These are phyloP conservation scores for Melanotaenia parkinsoni DNA, from an alignment of 2,797 vertebrate species.

Conservation along the genomic window DNA sequence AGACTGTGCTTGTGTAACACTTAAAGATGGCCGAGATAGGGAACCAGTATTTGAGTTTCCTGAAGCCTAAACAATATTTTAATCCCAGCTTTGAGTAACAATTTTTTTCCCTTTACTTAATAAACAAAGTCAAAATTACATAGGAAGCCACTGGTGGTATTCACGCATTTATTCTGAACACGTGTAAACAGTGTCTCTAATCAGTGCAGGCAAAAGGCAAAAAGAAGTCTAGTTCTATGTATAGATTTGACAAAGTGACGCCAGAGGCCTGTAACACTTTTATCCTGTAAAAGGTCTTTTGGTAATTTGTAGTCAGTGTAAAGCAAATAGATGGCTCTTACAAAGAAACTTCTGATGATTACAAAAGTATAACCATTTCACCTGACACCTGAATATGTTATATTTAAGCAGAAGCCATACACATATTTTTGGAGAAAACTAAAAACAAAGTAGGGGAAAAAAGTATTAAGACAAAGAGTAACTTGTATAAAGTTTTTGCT, in stretches of 20 bases:
- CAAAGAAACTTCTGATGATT: background rate
- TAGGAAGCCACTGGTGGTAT: constrained; percentile 10
- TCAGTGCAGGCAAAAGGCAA: constrained; percentile 6
- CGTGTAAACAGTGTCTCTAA: constrained; percentile 14
- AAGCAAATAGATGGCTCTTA: background rate
- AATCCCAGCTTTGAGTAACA: background rate
- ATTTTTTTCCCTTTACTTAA: constrained; percentile 1
- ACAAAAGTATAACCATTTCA: background rate
- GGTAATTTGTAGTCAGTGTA: constrained; percentile 26
- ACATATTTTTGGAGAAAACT: background rate
- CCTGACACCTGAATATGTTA: background rate
- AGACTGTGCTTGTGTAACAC: background rate
- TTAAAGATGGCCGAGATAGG: background rate
- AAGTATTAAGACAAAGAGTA: too few relatives aligned
- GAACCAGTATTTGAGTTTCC: constrained; percentile 4
- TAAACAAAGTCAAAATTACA: constrained; percentile 31
- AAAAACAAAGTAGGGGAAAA: background rate
- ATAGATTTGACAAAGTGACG: background rate
- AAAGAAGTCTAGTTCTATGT: background rate
- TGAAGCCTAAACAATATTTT: constrained; percentile 37
- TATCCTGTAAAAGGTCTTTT: constrained; percentile 3
- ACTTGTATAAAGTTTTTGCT: background rate
- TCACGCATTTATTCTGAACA: constrained; percentile 12
- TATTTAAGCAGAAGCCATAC: background rate
- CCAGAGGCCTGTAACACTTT: constrained; percentile 4